Base-by-base conservation (phyloP, 2,113 vertebrate genomes). In the Canis aureus region DNA sequence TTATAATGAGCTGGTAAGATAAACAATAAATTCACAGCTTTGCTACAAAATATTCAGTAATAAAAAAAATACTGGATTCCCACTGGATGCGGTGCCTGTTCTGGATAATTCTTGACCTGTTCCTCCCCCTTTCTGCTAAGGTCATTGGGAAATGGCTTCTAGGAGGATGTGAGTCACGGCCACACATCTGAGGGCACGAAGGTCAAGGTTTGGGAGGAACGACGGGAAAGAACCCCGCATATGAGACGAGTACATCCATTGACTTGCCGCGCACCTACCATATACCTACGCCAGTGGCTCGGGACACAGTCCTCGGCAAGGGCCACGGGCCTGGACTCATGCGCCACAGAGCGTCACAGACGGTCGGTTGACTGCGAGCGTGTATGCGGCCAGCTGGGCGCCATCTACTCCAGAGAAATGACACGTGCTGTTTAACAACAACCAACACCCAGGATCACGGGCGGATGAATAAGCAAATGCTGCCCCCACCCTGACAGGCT, bases 1-100 rank as follows among this genome's bases (percentile, higher is more conserved):
- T 49, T 43, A 74, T 74, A 76, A 51, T 76, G 8, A 27, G 16
- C 9, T 10, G 23, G 51, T 27, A 51, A 76, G 43, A 89, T 35
- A n/a, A 29, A 81, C 49, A 25, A 22, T 55, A 71, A 35, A 17
- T 16, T 93, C 53, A 3, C 19, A 3, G 12, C 10, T 62, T 92
- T 89, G n/a, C 69, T 69, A 35, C 15, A 76, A 69, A 62, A 62
- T 86, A 89, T 43, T 83, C 55, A 87, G n/a, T 84, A 62, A 80
- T 55, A 38, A 43, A 43, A 43, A 43, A 85, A 83, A 94, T 69
- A 16, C 10, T 83, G 16, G n/a, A 62, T n/a, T 8, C 23, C 80
- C 27, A 53, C 25, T 51, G 73, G 73, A 51, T 29, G 76, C 32
- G 11, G 4, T 19, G 35, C 8, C 4, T 51, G 19, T 32, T 59